phyloP scores from a whole-genome alignment of 1,140 invertebrate genomes.

The Oryctes rhinoceros region DNA sequence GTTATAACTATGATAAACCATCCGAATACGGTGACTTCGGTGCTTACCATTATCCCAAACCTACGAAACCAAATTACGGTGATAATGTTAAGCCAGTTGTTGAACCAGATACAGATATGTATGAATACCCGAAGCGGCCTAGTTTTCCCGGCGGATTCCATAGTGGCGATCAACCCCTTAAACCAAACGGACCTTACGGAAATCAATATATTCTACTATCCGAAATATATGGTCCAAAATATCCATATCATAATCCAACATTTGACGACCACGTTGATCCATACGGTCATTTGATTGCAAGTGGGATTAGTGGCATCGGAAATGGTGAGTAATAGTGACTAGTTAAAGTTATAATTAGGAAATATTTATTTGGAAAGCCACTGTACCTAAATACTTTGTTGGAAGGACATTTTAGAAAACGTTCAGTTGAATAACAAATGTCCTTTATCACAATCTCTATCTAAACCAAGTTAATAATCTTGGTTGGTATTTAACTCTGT shows the following conservation, averaged over 20 bases:
- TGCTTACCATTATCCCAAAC: background rate
- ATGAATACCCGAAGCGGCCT: constrained; percentile 37
- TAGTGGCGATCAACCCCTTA: background rate
- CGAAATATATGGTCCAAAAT: constrained; percentile 22
- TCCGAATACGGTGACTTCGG: background rate
- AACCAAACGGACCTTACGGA: background rate
- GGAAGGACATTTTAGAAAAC: too few species aligned
- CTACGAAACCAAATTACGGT: background rate
- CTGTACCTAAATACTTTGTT: too few species aligned
- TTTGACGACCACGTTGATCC: constrained; percentile 51
- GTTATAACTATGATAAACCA: constrained; percentile 38
- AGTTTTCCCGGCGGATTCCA: background rate
- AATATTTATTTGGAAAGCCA: too few species aligned
- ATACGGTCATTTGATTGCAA: constrained; percentile 56
- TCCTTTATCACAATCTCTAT: too few species aligned
- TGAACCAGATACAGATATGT: background rate
- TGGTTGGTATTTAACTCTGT: too few species aligned
- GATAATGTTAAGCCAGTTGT: background rate
- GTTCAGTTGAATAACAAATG: too few species aligned
- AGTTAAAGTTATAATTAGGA: background rate
- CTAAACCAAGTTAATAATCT: too few species aligned
- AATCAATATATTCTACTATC: background rate
- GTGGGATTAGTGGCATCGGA: constrained; percentile 56
- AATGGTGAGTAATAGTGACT: background rate
- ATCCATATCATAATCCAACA: constrained; percentile 45